Evolutionary conservation across 1,140 invertebrate species (phyloP).

Genomic region (Belonocnema kinseyi): DNA sequence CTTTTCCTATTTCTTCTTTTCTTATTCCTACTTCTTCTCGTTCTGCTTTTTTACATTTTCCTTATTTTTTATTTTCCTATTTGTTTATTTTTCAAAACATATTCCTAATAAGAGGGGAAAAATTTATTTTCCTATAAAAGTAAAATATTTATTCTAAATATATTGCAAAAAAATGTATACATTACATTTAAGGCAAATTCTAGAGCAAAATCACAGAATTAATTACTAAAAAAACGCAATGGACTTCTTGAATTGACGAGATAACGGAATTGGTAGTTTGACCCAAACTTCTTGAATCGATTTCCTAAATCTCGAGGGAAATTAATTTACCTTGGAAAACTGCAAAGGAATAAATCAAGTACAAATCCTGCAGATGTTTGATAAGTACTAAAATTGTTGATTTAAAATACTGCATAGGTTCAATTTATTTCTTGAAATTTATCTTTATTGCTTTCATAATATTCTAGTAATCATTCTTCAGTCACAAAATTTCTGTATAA

Average conservation of each 20-base stretch:
- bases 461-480: background rate
- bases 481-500: no score
- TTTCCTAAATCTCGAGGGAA: background rate
- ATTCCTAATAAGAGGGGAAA: no score
- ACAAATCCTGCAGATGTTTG: background rate
- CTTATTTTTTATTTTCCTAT: no score
- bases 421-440: background rate
- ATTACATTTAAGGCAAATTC: background rate
- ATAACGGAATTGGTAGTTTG: no score
- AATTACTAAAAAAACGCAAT: background rate
- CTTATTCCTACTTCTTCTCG: no score
- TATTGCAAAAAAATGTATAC: no score
- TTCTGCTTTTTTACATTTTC: no score
- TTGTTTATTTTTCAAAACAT: no score
- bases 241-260: background rate
- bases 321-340: background rate
- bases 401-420: conserved; percentile 11
- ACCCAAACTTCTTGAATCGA: background rate
- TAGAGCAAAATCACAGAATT: background rate
- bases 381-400: conserved; percentile 1
- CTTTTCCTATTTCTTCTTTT: no score
- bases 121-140: no score
- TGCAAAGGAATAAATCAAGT: background rate
- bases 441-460: background rate
- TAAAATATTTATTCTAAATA: no score